Evolutionary conservation across 2,888 invertebrate genomes (phyloP).

Genomic region (Acrobasis suavella): DNA sequence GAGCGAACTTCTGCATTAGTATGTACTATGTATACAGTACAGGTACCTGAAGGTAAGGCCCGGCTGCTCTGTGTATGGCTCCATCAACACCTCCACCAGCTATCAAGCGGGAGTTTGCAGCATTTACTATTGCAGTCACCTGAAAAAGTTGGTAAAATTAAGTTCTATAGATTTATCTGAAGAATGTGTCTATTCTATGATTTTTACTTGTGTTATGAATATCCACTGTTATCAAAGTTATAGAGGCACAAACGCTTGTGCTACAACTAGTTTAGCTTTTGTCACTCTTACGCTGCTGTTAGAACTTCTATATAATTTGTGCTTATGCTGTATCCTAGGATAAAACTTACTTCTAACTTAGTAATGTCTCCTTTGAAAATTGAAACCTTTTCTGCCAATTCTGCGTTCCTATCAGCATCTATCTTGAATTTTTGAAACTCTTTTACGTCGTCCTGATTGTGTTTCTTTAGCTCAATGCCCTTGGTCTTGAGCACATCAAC

Average conservation of each 20-base stretch:
- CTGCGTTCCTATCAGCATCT: constrained; percentile 60
- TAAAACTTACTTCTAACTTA: constrained; percentile 84
- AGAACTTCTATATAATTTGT: too few species aligned
- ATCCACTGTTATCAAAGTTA: too few species aligned
- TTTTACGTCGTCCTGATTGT: constrained; percentile 56
- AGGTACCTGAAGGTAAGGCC: constrained; percentile 79
- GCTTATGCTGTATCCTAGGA: too few species aligned
- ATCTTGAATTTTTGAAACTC: constrained; percentile 59
- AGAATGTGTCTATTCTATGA: too few species aligned
- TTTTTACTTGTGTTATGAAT: too few species aligned
- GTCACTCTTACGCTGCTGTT: neutral
- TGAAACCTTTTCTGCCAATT: constrained; percentile 83
- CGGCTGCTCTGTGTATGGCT: constrained; percentile 93
- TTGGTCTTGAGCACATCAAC: constrained; percentile 51
- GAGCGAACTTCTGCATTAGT: neutral
- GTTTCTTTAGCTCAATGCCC: constrained; percentile 60
- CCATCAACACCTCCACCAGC: constrained; percentile 97
- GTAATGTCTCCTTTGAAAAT: constrained; percentile 92
- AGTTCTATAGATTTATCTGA: neutral
- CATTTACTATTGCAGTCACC: constrained; percentile 95
- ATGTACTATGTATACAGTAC: too few species aligned
- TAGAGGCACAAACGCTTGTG: neutral
- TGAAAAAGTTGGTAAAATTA: constrained; percentile 37
- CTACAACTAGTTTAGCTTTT: neutral
- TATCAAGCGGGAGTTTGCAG: constrained; percentile 88